These are phyloP conservation scores for Drosophila melanica DNA, from an alignment of 1,140 invertebrate species.

Conservation along the genomic window DNA sequence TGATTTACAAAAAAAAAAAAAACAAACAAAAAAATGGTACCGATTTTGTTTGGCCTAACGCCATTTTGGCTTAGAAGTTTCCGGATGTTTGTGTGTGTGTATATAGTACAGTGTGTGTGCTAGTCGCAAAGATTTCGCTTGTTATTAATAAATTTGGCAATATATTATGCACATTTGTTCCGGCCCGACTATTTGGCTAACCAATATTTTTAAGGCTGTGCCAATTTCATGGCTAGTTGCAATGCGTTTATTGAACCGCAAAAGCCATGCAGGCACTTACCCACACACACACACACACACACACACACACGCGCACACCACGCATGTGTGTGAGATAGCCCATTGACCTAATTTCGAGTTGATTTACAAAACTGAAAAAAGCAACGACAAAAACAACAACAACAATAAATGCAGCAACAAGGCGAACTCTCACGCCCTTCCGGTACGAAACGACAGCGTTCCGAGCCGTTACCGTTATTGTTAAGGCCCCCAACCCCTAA, in stretches of 20 bases:
- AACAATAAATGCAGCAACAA: no score
- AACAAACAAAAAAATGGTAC: no score
- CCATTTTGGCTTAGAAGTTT: no score
- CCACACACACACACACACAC: conserved; percentile 14
- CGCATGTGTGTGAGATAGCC: conserved; percentile 56
- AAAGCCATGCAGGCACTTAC: conserved; percentile 23
- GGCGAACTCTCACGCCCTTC: conserved; percentile 37
- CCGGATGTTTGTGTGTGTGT: no score
- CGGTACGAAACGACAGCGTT: conserved; percentile 32
- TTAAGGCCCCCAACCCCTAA: not conserved
- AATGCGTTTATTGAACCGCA: conserved; percentile 73
- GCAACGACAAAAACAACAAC: conserved; percentile 22
- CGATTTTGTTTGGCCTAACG: no score
- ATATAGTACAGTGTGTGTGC: not conserved
- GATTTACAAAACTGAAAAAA: conserved; percentile 74
- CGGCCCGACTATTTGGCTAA: conserved; percentile 3
- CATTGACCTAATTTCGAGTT: conserved; percentile 79
- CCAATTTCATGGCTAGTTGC: conserved; percentile 45
- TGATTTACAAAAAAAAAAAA: no score
- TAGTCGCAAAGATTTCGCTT: not conserved
- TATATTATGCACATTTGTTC: not conserved
- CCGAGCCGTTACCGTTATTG: conserved; percentile 35
- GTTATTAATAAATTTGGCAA: conserved; percentile 1
- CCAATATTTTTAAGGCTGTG: not conserved
- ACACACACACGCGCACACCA: conserved; percentile 20